phyloP scores from a whole-genome alignment of 2,113 vertebrate species.

The Dicentrarchus labrax region DNA sequence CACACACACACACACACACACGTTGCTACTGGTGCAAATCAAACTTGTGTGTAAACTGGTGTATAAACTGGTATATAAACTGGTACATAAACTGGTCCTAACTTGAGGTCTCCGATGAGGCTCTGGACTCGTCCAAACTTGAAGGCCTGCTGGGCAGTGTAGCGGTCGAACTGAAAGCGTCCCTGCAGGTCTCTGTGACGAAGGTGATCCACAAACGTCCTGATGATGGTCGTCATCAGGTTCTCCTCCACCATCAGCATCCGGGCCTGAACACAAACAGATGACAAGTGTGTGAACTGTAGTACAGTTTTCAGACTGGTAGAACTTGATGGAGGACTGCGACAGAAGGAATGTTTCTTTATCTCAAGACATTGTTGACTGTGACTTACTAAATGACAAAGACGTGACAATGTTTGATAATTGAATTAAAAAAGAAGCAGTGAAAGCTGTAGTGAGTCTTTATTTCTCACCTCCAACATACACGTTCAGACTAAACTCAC shows the following conservation, averaged over 20 bases:
- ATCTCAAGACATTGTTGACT: background rate
- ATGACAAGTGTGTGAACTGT: background rate
- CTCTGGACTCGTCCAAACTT: conserved; percentile 97
- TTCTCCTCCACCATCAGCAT: conserved; percentile 97
- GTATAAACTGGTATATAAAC: background rate
- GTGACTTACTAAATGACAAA: background rate
- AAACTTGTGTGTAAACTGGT: background rate
- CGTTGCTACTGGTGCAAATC: background rate
- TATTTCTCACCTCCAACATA: background rate
- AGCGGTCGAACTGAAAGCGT: conserved; percentile 97
- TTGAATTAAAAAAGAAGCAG: too few species aligned
- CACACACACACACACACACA: background rate
- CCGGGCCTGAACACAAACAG: conserved; percentile 86
- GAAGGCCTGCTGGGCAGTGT: conserved; percentile 96
- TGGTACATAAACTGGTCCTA: conserved; percentile 57
- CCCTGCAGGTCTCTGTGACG: conserved; percentile 94
- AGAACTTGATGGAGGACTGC: background rate
- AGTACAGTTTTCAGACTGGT: background rate
- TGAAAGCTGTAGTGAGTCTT: background rate
- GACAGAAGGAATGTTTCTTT: background rate
- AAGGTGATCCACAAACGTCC: conserved; percentile 95
- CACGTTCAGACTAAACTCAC: conserved; percentile 83
- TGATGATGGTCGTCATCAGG: conserved; percentile 96
- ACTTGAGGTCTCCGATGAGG: conserved; percentile 98
- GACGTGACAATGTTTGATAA: too few species aligned